phyloP scores from a whole-genome alignment of 2,113 vertebrate species.

The Osmerus eperlanus region DNA sequence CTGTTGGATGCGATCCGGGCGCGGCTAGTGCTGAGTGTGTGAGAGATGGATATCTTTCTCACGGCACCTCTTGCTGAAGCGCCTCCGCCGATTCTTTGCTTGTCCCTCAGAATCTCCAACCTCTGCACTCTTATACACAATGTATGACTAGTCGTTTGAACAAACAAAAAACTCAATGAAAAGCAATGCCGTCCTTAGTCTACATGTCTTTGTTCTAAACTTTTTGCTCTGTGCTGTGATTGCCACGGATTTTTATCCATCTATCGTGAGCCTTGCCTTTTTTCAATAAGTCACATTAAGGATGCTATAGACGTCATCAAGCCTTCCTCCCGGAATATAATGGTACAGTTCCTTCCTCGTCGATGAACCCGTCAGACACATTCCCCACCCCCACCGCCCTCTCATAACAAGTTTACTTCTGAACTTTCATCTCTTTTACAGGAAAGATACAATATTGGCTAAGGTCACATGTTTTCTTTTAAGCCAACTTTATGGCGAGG shows the following conservation, averaged over 20 bases:
- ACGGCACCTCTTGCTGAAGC: slow-evolving; percentile 76
- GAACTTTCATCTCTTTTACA: background rate
- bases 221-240: slow-evolving; percentile 83
- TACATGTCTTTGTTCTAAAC: slow-evolving; percentile 82
- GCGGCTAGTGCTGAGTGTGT: slow-evolving; percentile 64
- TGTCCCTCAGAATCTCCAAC: slow-evolving; percentile 74
- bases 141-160: slow-evolving; percentile 70
- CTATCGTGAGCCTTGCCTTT: slow-evolving; percentile 83
- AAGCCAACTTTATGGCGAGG: no score
- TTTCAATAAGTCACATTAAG: slow-evolving; percentile 91
- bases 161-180: slow-evolving; percentile 67
- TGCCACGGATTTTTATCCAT: slow-evolving; percentile 95
- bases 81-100: slow-evolving; percentile 77
- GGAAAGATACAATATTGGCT: background rate
- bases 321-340: slow-evolving; percentile 95
- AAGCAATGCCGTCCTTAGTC: slow-evolving; percentile 76
- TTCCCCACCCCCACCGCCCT: slow-evolving; percentile 5
- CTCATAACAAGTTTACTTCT: no score
- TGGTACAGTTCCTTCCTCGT: slow-evolving; percentile 88
- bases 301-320: slow-evolving; percentile 98
- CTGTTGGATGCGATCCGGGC: slow-evolving; percentile 67
- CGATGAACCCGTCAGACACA: slow-evolving; percentile 82
- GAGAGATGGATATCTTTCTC: slow-evolving; percentile 71
- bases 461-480: slow-evolving; percentile 5
- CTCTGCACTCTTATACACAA: slow-evolving; percentile 72